Evolutionary conservation across 2,113 vertebrate species (phyloP).

Genomic region (Pollachius pollachius): DNA sequence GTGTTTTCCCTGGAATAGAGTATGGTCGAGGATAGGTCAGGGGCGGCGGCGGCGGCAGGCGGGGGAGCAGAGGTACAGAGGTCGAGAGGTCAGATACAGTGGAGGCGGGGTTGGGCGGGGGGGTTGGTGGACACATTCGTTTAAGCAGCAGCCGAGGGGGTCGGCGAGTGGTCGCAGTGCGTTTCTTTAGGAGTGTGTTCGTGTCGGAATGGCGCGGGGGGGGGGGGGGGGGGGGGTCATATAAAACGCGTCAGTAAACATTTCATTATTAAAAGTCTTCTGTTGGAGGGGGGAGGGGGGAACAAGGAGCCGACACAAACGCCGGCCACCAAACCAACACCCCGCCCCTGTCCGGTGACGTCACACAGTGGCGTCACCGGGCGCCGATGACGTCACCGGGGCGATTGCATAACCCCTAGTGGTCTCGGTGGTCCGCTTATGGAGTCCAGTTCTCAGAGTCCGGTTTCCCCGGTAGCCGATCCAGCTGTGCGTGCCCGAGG

Average conservation of each 20-base stretch:
- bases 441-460: no score
- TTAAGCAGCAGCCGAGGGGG: constrained; percentile 75
- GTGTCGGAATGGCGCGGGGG: constrained; percentile 45
- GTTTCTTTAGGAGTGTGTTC: constrained; percentile 52
- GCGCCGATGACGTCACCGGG: no score
- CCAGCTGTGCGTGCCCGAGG: no score
- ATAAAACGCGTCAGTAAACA: not conserved
- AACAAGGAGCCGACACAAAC: no score
- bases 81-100: constrained; percentile 10
- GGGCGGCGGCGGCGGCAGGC: no score
- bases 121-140: constrained; percentile 77
- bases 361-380: no score
- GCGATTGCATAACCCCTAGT: no score
- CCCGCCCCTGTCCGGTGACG: not conserved
- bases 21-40: no score
- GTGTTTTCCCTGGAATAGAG: no score
- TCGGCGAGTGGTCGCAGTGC: constrained; percentile 70
- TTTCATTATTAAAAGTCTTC: not conserved
- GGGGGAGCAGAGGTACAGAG: constrained; percentile 11
- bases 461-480: no score
- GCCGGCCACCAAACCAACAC: no score
- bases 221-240: constrained; percentile 38
- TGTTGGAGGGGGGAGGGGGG: not conserved
- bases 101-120: not conserved
- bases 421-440: no score